These are phyloP conservation scores for Chloroceryle inda DNA, from an alignment of 2,797 vertebrate genomes.

Conservation along the genomic window DNA sequence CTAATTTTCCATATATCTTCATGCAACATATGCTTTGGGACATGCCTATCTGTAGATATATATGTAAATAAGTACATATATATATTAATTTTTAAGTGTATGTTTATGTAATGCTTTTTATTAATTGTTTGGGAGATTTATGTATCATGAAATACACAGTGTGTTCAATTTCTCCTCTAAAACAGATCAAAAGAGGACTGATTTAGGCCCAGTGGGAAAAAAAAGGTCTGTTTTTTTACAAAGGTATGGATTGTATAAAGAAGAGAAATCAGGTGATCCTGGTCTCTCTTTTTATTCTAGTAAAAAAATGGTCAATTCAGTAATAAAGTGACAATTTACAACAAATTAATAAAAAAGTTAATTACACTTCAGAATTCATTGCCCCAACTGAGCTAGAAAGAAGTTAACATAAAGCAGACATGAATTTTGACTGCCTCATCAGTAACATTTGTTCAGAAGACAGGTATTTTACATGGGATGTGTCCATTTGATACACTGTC, in stretches of 20 bases:
- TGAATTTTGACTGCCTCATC: neutral
- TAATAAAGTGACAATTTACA: neutral
- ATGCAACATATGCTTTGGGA: neutral
- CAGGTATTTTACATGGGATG: neutral
- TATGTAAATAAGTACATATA: neutral
- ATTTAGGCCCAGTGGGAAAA: neutral
- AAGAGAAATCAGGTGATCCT: neutral
- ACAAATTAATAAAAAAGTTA: neutral
- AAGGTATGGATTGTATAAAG: neutral
- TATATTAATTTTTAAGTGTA: neutral
- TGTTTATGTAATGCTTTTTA: neutral
- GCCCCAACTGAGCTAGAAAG: neutral
- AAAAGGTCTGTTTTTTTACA: neutral
- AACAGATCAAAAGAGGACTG: neutral
- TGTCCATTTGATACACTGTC: neutral
- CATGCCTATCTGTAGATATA: neutral
- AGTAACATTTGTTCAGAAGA: neutral
- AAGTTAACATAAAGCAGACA: neutral
- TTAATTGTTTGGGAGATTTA: neutral
- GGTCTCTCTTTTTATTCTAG: neutral
- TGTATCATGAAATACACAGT: neutral
- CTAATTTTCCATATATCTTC: neutral
- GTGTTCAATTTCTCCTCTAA: neutral
- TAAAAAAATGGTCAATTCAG: neutral
- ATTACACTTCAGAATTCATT: neutral